Base-by-base conservation (phyloP, 2,113 vertebrate genomes). In the Laticauda laticaudata region DNA sequence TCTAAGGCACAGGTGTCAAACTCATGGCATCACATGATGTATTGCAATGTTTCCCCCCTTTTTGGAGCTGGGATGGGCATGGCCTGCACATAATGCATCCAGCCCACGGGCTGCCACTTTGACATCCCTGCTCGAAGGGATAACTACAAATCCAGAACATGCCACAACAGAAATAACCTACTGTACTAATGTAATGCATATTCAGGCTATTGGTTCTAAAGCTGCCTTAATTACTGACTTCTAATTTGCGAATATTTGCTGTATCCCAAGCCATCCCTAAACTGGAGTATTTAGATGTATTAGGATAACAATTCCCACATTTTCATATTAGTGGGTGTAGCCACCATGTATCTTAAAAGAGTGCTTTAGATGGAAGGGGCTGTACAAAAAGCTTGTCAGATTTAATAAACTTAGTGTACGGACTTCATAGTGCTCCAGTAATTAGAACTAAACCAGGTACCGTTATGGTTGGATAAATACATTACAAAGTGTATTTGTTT, bases 71-170 rank as follows among this genome's bases (percentile, higher is more conserved):
- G 55, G 5, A 1, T 56, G 18, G 55, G 18, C 55, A 1, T 56
- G 55, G 55, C 20, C 55, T 56, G 55, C 55, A 56, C 20, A 18
- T 56, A 18, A 56, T 1, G 4, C 18, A 20, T 56, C 55, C 15
- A 20, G 55, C 18, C 55, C 0, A 2, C 0, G 18, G 55, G 55
- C 55, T 0, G 0, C 18, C 55, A 56, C 5, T 56, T 56, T 21
- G 55, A 56, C 5, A 56, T 5, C 55, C 55, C 20, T 21, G 18
- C 59, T 61, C 24, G n/a, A 69, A 69, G 26, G 61, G 14, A 75
- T 75, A 75, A 75, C 69, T 75, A 75, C n/a, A 75, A 39, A 39
- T 20, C n/a, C 69, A 75, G 69, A 20, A 81, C 15, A 3, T 81
- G n/a, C 69, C n/a, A 20, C n/a, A 39, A 81, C 15, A 81, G 69